Evolutionary conservation across 2,113 vertebrate genomes (phyloP).

Genomic region (Parus major): DNA sequence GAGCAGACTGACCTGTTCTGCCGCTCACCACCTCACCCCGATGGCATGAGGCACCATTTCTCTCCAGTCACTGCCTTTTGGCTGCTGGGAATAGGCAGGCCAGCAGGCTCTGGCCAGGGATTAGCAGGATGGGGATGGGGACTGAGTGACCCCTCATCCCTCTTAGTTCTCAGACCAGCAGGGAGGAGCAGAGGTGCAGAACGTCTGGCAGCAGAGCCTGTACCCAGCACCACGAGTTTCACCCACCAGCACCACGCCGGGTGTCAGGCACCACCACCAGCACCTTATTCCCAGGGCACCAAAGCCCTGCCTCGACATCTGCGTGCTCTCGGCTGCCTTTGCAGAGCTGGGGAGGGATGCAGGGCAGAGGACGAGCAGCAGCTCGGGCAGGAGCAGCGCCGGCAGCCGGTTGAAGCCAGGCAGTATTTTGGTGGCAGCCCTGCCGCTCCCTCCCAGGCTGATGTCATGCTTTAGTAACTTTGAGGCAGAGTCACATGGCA

Average conservation of each 20-base stretch:
- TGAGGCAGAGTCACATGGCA: conserved; percentile 70
- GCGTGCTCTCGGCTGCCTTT: background rate
- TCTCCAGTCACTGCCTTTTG: background rate
- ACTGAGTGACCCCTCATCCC: rapidly evolving
- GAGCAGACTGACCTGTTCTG: background rate
- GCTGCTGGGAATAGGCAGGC: rapidly evolving
- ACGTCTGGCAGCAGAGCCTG: rapidly evolving
- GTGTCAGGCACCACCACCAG: background rate
- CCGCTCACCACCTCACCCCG: background rate
- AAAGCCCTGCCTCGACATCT: background rate
- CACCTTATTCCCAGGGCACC: rapidly evolving
- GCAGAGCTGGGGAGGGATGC: rapidly evolving
- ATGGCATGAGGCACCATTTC: background rate
- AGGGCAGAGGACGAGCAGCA: background rate
- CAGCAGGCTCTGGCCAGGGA: background rate
- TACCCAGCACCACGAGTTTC: rapidly evolving
- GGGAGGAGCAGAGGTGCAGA: background rate
- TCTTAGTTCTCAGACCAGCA: background rate
- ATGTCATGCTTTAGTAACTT: conserved; percentile 78
- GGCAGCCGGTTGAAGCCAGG: conserved; percentile 71
- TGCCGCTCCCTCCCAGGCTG: conserved; percentile 63
- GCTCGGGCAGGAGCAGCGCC: background rate
- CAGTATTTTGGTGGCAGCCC: conserved; percentile 60
- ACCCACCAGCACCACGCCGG: rapidly evolving
- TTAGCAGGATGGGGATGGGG: background rate